Evolutionary conservation across 1,140 invertebrate species (phyloP), one percentile per base, ranked within the genome.

Genomic region (Venturia canescens): DNA sequence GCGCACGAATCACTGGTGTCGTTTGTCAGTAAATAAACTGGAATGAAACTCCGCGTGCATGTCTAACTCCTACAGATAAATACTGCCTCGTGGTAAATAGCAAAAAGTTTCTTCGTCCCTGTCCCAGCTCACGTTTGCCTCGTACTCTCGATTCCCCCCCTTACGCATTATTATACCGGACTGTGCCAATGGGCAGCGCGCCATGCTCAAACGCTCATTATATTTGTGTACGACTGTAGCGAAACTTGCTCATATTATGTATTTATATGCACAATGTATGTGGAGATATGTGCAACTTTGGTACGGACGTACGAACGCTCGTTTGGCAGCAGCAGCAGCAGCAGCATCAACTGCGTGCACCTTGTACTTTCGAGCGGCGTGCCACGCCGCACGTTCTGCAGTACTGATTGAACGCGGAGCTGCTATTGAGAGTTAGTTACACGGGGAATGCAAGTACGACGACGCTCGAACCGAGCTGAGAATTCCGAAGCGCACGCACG

Each of bases 401-500:
- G 29, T 53, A 23, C 72, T 76, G 72, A 76, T 76, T 76, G 72
- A 76, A 76, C 72, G 48, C 53, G 15, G n/a, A n/a, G 48, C 72
- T 76, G 63, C 29, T 34, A 76, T 76, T 76, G 15, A 29, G 53
- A 76, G 72, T 76, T 76, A 60, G 72, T 76, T 76, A 76, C 72
- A 76, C 72, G 27, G 60, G 72, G 72, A 76, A 76, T 76, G 27
- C 38, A 31, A 76, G 50, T 57, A 63, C 11, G n/a, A 21, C 72
- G 63, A 27, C 72, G 50, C 11, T 16, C 9, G n/a, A 48, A 48
- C n/a, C 23, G 18, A 71, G 11, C 34, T 6, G 21, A 5, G 21
- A 34, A 69, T 71, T 21, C 26, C 18, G 18, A 71, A n/a, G n/a
- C n/a, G 1, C 48, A 23, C 69, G 38, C 29, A 31, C 67, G 67